These are phyloP conservation scores for Trididemnum clinides DNA, from an alignment of 23 tunicate genomes.

Conservation along the genomic window DNA sequence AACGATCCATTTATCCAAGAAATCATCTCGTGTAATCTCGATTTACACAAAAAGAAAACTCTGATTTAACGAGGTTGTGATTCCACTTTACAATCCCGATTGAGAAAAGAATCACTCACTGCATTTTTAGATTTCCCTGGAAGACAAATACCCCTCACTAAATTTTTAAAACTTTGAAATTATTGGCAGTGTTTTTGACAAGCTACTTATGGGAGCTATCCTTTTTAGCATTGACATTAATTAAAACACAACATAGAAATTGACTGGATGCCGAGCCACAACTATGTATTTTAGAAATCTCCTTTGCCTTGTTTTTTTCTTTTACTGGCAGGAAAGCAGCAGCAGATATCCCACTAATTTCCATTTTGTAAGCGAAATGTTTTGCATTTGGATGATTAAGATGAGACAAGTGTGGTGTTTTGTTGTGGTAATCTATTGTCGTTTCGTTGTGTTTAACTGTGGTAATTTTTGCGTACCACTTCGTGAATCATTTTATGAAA, in stretches of 20 bases:
- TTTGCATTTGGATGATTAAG: background rate
- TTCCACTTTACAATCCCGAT: background rate
- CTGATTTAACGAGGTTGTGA: background rate
- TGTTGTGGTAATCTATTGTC: background rate
- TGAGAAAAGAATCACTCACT: background rate
- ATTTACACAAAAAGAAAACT: background rate
- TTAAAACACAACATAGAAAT: background rate
- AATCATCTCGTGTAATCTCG: background rate
- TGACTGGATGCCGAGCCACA: background rate
- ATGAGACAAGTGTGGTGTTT: background rate
- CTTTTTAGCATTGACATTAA: background rate
- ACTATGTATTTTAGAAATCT: background rate
- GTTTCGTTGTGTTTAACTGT: no score
- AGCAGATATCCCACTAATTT: background rate
- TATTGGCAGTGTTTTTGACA: background rate
- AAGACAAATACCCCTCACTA: conserved; percentile 3
- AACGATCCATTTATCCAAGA: background rate
- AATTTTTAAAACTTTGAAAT: background rate
- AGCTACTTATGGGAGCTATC: background rate
- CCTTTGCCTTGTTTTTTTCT: background rate
- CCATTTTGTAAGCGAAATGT: background rate
- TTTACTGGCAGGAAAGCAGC: background rate
- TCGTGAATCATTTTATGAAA: no score
- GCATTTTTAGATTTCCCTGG: background rate
- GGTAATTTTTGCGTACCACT: no score